Conservation (phyloP, 2,797 vertebrate species). For the Pseudocheirus occidentalis region DNA sequence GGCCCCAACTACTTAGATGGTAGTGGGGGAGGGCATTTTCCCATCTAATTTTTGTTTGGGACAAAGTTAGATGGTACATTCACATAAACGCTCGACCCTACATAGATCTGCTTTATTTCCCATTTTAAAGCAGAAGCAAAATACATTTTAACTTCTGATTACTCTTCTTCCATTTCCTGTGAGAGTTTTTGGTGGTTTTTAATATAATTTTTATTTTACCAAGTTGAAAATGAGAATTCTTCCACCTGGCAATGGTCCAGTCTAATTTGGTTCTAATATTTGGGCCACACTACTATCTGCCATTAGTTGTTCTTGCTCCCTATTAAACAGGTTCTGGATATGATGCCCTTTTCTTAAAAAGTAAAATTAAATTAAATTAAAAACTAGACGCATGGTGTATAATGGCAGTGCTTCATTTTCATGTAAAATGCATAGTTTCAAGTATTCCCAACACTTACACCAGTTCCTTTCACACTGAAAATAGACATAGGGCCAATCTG, state of each 20-base stretch:
- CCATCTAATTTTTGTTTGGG: neutral
- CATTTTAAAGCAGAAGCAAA: neutral
- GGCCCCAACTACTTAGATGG: neutral
- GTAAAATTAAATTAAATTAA: constrained; percentile 54
- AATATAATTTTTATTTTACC: constrained; percentile 50
- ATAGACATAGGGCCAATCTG: constrained; percentile 80
- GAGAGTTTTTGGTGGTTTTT: constrained; percentile 51
- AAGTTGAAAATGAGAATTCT: constrained; percentile 33
- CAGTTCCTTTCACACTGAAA: constrained; percentile 83
- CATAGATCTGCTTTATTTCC: neutral
- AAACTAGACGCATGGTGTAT: constrained; percentile 63
- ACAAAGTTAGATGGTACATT: constrained; percentile 4
- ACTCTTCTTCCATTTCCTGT: constrained; percentile 42
- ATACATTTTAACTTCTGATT: constrained; percentile 38
- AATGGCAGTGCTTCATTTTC: constrained; percentile 80
- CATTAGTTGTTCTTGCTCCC: constrained; percentile 70
- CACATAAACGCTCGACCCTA: neutral
- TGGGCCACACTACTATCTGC: constrained; percentile 48
- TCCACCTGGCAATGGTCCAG: constrained; percentile 40
- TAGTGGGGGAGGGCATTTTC: neutral
- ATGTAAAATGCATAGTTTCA: constrained; percentile 82
- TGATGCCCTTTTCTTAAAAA: constrained; percentile 74
- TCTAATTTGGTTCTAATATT: constrained; percentile 45
- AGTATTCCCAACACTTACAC: constrained; percentile 82
- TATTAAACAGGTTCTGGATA: constrained; percentile 75